A percentile compares a stretch with the other conserved stretches of the same genome.
Evolutionary conservation across 2,888 invertebrate species (phyloP).

Genomic region (Acleris emargana): DNA sequence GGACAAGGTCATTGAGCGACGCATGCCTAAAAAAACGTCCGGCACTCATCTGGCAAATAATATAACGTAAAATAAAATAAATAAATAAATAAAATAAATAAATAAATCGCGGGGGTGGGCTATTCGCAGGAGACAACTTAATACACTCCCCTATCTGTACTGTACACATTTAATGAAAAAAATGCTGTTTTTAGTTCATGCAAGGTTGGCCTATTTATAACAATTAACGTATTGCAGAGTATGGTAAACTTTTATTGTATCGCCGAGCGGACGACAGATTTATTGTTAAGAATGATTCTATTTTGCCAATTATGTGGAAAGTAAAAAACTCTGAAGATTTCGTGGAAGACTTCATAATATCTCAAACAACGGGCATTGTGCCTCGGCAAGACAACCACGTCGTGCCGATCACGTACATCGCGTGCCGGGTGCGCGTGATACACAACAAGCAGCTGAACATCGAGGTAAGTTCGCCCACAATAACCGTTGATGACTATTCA

Average conservation of each 20-base stretch:
- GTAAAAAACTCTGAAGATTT: conserved; percentile 70
- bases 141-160: too few species aligned
- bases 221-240: conserved; percentile 55
- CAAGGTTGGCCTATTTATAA: too few species aligned
- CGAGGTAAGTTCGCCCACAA: conserved; percentile 56
- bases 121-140: too few species aligned
- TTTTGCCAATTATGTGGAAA: conserved; percentile 82
- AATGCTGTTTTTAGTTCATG: too few species aligned
- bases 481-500: too few species aligned
- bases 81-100: too few species aligned
- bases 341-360: conserved; percentile 74
- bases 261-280: conserved; percentile 75
- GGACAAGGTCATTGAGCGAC: too few species aligned
- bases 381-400: conserved; percentile 72
- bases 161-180: too few species aligned
- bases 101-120: too few species aligned
- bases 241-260: conserved; percentile 81
- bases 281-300: conserved; percentile 82
- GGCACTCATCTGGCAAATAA: too few species aligned
- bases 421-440: conserved; percentile 71
- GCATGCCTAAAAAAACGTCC: too few species aligned
- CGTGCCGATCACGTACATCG: conserved; percentile 76
- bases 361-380: conserved; percentile 69
- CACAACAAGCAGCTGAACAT: conserved; percentile 64
- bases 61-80: too few species aligned